Conservation (phyloP, 1,140 invertebrate genomes). For the Paracyclopina nana region DNA sequence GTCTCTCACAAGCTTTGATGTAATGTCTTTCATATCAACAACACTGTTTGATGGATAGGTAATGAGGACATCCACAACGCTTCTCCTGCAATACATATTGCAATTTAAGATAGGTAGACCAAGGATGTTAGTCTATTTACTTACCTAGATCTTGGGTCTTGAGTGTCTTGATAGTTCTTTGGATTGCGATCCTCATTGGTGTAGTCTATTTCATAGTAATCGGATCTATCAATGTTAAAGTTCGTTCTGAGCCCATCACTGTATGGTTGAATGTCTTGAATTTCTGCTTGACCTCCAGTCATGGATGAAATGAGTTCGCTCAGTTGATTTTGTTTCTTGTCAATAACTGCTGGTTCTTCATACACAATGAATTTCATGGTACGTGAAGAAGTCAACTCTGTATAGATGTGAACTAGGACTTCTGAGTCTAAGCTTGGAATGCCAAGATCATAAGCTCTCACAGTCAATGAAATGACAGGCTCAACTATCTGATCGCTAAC, state of each 20-base stretch:
- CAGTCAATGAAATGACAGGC: not conserved
- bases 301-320: not conserved
- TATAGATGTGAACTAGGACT: not conserved
- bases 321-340: not conserved
- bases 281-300: not conserved
- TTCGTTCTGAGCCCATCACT: too few species aligned
- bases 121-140: too few species aligned
- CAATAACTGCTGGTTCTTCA: not conserved
- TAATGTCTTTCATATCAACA: constrained; percentile 2
- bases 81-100: too few species aligned
- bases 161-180: too few species aligned
- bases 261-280: not conserved
- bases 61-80: not conserved
- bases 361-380: not conserved
- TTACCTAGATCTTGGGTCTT: too few species aligned
- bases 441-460: not conserved
- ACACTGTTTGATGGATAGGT: not conserved
- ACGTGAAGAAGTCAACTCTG: not conserved
- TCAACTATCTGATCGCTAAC: too few species aligned
- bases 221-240: too few species aligned
- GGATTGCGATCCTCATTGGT: too few species aligned
- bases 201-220: too few species aligned
- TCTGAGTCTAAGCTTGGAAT: not conserved
- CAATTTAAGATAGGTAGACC: too few species aligned
- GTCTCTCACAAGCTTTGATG: not conserved